phyloP scores from a whole-genome alignment of 37 sponge, comb jelly and placozoan genomes.

The Cliona cf. orientalis region DNA sequence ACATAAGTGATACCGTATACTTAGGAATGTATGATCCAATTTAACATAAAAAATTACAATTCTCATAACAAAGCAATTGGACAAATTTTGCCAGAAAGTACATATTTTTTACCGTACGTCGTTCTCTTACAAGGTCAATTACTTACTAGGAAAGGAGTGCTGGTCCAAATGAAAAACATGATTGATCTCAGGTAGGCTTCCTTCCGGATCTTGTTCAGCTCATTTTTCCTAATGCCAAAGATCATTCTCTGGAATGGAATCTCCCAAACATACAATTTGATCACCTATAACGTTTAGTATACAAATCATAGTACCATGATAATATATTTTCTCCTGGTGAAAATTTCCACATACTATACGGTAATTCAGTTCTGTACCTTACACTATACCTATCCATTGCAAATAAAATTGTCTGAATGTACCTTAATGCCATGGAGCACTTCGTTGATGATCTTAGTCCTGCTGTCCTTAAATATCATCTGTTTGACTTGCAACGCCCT shows the following conservation, averaged over 20 bases:
- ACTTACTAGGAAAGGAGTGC: constrained; percentile 92
- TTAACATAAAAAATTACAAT: too few relatives aligned
- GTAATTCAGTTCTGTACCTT: neutral
- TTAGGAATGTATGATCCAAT: too few relatives aligned
- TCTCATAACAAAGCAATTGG: too few relatives aligned
- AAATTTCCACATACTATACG: too few relatives aligned
- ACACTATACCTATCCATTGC: neutral
- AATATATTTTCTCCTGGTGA: neutral
- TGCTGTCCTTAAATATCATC: constrained; percentile 79
- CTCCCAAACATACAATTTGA: constrained; percentile 99
- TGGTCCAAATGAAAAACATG: constrained; percentile 84
- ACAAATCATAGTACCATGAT: neutral
- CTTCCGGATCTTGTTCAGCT: constrained; percentile 67
- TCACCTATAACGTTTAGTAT: constrained; percentile 52
- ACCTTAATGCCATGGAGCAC: constrained; percentile 92
- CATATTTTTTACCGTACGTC: neutral
- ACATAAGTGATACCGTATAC: too few relatives aligned
- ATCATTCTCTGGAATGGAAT: constrained; percentile 69
- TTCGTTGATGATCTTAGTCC: constrained; percentile 89
- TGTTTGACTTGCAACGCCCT: constrained; percentile 63
- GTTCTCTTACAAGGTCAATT: neutral
- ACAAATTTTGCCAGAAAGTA: too few relatives aligned
- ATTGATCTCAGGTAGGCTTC: constrained; percentile 72
- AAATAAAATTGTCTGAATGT: neutral
- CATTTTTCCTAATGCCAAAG: constrained; percentile 65